Base-by-base conservation (phyloP, 1,140 invertebrate genomes). In the Phymastichus coffea region DNA sequence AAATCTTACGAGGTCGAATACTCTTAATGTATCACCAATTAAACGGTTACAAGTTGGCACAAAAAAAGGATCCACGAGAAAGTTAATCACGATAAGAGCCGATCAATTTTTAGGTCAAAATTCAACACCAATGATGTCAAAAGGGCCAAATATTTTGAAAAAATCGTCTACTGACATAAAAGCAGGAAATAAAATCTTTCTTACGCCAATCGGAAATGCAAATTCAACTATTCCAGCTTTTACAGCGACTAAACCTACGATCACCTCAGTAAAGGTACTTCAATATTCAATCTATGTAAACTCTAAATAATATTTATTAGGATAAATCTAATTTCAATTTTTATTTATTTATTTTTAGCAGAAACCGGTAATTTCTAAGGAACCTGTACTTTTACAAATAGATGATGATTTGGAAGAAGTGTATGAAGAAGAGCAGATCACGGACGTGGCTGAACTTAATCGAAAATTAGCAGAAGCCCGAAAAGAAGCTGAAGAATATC, bases 1-100 rank as follows among this genome's bases (percentile, higher is more conserved):
- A 61, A 88, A 90, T 67, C 77, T 81, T 33, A 81, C 83, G 7
- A 85, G 83, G 73, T 57, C 74, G 41, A 66, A 69, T 26, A 63
- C 72, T 38, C 52, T 73, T 28, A 74, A 74, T 52, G 49, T 51
- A 23, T 43, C 51, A n/a, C 43, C 59, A 22, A 41, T 70, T 6
- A 77, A 73, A 65, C 66, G 70, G 38, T 55, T 78, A 53, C 76
- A 78, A 64, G 66, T 74, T 15, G 56, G 56, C 37, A 44, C 65
- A 15, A 74, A 66, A 56, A 76, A 70, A 58, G 66, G 67, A 47
- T 53, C 67, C 33, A 53, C 67, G 4, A 73, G 67, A 33, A 78
- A 77, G 71, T 71, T 81, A 1, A 80, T 80, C 60, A 69, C 74
- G 7, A 80, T 81, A 52, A 65, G 72, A 47, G 68, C 79, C 35